Evolutionary conservation across 1,140 invertebrate genomes (phyloP).

Genomic region (Nautilus pompilius): DNA sequence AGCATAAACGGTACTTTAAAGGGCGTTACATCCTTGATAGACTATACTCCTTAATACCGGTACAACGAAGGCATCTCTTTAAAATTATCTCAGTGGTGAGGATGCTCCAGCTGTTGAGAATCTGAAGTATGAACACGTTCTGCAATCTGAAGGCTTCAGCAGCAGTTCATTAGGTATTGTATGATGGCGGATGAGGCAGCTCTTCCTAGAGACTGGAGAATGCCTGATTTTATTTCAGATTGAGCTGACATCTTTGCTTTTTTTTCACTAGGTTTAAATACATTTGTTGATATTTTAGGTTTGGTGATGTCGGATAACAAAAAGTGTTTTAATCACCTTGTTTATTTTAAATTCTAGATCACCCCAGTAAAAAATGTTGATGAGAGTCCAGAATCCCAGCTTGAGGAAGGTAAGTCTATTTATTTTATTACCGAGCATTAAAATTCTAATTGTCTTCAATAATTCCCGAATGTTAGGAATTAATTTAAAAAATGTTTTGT

Average conservation of each 20-base stretch:
- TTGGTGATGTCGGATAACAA: not conserved
- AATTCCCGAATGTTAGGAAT: not conserved
- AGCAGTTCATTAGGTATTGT: no score
- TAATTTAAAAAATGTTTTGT: not conserved
- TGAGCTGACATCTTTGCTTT: not conserved
- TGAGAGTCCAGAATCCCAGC: conserved; percentile 37
- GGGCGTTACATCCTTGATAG: no score
- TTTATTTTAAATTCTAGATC: conserved; percentile 28
- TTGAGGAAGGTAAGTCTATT: conserved; percentile 37
- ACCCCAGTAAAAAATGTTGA: conserved; percentile 33
- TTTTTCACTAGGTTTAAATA: no score
- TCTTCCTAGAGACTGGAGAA: not conserved
- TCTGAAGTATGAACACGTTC: no score
- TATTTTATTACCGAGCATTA: not conserved
- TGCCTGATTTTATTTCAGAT: not conserved
- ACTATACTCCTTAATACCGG: no score
- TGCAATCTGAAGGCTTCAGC: no score
- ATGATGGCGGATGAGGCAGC: not conserved
- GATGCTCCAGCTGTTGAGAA: no score
- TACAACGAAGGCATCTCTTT: no score
- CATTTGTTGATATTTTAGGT: not conserved
- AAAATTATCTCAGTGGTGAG: no score
- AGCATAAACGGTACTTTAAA: not conserved
- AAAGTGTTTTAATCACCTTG: conserved; percentile 4
- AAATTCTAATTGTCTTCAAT: not conserved